Conservation (phyloP, 1,140 invertebrate species). For the Trichonephila clavata region DNA sequence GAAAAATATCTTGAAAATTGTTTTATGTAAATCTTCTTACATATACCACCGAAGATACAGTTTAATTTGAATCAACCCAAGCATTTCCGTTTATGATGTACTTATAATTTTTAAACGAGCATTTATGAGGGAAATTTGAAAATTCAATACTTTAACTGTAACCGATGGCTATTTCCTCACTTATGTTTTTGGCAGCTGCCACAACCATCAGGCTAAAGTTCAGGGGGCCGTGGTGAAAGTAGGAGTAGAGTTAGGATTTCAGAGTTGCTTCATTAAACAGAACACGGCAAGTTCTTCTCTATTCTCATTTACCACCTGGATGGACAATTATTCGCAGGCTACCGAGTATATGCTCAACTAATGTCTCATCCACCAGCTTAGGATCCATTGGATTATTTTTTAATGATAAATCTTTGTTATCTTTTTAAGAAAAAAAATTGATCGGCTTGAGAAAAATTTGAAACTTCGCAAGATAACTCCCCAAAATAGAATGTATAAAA, state of each 20-base stretch:
- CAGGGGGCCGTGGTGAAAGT: not conserved
- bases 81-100: too few relatives aligned
- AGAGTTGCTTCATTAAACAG: slow-evolving; percentile 58
- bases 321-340: slow-evolving; percentile 51
- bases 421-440: not conserved
- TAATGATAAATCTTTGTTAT: not conserved
- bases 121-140: not conserved
- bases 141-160: slow-evolving; percentile 25
- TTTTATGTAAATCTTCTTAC: too few relatives aligned
- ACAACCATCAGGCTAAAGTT: slow-evolving; percentile 53
- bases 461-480: too few relatives aligned
- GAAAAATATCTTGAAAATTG: too few relatives aligned
- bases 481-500: too few relatives aligned
- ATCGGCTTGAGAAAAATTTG: too few relatives aligned
- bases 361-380: slow-evolving; percentile 21
- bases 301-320: slow-evolving; percentile 58
- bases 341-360: slow-evolving; percentile 45
- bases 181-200: slow-evolving; percentile 58
- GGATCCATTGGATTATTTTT: not conserved
- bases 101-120: not conserved
- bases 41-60: too few relatives aligned
- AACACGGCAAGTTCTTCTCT: not conserved
- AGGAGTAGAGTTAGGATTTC: not conserved
- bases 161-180: not conserved
- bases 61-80: too few relatives aligned